These are phyloP conservation scores for Rhagologus leucostigma DNA, from an alignment of 2,113 vertebrate genomes.

Conservation along the genomic window DNA sequence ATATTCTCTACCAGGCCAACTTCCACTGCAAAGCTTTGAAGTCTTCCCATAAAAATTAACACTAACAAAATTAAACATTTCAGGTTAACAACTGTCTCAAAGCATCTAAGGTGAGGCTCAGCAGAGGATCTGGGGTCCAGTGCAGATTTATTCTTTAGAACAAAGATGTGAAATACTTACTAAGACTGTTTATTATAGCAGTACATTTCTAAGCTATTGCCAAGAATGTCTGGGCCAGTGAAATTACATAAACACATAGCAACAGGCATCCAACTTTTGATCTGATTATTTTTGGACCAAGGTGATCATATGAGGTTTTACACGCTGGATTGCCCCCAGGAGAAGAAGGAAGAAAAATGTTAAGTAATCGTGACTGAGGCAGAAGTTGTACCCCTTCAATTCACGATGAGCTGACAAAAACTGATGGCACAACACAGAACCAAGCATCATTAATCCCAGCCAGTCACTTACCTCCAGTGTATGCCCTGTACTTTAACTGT, in stretches of 20 bases:
- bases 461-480: neutral
- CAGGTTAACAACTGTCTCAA: neutral
- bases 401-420: neutral
- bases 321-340: neutral
- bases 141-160: neutral
- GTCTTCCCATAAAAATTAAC: neutral
- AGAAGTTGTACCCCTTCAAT: neutral
- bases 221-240: neutral
- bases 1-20: neutral
- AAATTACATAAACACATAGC: neutral
- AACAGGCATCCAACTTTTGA: neutral
- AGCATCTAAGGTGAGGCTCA: neutral
- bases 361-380: neutral
- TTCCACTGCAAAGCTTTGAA: neutral
- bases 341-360: neutral
- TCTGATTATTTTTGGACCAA: neutral
- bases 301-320: neutral
- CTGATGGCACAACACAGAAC: neutral
- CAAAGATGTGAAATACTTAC: neutral
- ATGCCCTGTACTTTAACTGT: neutral
- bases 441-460: neutral
- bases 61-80: neutral
- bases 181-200: neutral
- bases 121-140: neutral
- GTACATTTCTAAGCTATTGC: neutral